Evolutionary conservation across 2,113 vertebrate genomes (phyloP), one percentile per base, ranked within the genome.

Genomic region (Furnarius figulus): DNA sequence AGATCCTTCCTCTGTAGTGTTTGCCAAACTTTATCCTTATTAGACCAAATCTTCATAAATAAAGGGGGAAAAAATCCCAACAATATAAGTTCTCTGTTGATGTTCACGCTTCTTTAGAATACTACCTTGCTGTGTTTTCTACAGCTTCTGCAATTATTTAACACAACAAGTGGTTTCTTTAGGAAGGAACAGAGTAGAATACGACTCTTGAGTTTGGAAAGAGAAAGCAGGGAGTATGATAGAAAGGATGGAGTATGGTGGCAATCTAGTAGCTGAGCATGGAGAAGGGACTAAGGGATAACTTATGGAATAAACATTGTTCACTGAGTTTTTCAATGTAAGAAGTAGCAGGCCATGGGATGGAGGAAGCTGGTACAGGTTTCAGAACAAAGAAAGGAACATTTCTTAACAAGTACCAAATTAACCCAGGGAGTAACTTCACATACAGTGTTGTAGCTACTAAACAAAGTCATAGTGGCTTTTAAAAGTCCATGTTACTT

Each of bases 51-150:
- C 13, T 56, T 52, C 35, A 27, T 2, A 33, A 2, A 25, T 7
- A 30, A 44, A 53, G 1, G 6, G 17, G 1, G 2, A 9, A 46
- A 62, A 21, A 7, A 0, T 2, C 5, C 9, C 10, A 2, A 58
- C 13, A 35, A 66, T 75, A 35, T 13, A 74, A 39, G 2, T 3
- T 5, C 8, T 76, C 70, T 70, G 5, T 14, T 62, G 25, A 85
- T 19, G 12, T 42, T 75, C 31, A 10, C 33, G 20, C 22, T 76
- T 77, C n/a, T 63, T 39, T 50, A 28, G 28, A 74, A 50, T n/a
- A 39, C 14, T 75, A 27, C 5, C 28, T 40, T 46, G 6, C 4
- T 30, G 3, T 19, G 20, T 47, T 70, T 55, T 62, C 40, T 77
- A 40, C 5, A 47, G 18, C 3, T 63, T 61, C 35, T 52, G 35